These are phyloP conservation scores for Porites divaricata DNA, from an alignment of 92 coral and sea anemone genomes.

Conservation along the genomic window DNA sequence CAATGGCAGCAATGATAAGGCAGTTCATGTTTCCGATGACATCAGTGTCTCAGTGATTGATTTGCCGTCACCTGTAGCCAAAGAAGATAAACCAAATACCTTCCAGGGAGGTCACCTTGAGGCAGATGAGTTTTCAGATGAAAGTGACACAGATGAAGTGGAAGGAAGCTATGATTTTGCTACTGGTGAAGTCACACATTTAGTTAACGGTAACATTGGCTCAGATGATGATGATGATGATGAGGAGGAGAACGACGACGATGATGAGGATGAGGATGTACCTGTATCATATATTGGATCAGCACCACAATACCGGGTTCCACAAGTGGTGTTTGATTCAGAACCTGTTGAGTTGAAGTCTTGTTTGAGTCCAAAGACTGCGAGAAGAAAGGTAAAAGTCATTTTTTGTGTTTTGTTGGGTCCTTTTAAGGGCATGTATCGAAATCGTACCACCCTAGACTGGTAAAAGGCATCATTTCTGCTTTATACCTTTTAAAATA, in stretches of 20 bases:
- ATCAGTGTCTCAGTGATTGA: conserved; percentile 84
- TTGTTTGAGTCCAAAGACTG: conserved; percentile 63
- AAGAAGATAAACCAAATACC: conserved; percentile 12
- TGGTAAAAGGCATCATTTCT: no score
- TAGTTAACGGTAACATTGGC: conserved; percentile 20
- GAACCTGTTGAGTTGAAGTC: conserved; percentile 68
- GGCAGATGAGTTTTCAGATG: conserved; percentile 60
- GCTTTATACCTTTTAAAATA: no score
- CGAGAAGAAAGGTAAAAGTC: conserved; percentile 51
- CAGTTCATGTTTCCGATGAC: conserved; percentile 31
- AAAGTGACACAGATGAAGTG: conserved; percentile 62
- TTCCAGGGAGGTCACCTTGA: conserved; percentile 35
- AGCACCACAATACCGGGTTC: conserved; percentile 53
- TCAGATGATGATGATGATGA: conserved; percentile 29
- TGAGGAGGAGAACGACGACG: conserved; percentile 22
- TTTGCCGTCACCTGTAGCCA: conserved; percentile 56
- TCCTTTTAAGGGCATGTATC: no score
- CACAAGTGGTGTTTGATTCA: conserved; percentile 74
- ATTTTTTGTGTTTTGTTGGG: no score
- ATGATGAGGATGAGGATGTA: conserved; percentile 59
- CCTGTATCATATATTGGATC: conserved; percentile 70
- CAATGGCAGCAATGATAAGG: conserved; percentile 15
- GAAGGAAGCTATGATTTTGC: conserved; percentile 86
- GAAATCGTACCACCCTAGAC: no score
- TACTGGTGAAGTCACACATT: conserved; percentile 56